A percentile compares a stretch with the other conserved stretches of the same genome.
phyloP scores from a whole-genome alignment of 2,113 vertebrate genomes.

The Rhynchopsitta pachyrhyncha region DNA sequence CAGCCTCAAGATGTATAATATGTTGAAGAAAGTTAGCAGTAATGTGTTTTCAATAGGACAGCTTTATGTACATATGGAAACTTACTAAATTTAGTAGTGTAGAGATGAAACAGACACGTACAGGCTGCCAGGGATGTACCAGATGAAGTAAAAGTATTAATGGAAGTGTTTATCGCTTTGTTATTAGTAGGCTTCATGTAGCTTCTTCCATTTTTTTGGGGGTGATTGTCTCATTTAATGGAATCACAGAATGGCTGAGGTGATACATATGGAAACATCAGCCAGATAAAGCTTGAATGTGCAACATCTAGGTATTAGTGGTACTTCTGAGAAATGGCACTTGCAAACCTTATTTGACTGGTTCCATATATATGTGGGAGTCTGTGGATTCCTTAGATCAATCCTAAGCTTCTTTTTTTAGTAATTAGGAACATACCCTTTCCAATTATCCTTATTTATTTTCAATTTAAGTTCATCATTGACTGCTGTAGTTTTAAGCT shows the following conservation, averaged over 20 bases:
- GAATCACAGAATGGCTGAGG: background rate
- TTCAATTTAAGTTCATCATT: background rate
- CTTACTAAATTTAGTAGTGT: slow-evolving; percentile 26
- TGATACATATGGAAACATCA: background rate
- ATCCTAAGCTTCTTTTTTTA: background rate
- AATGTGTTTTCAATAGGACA: slow-evolving; percentile 46
- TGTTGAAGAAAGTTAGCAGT: slow-evolving; percentile 35
- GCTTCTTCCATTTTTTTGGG: background rate
- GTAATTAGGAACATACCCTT: background rate
- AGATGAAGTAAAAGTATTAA: slow-evolving; percentile 36
- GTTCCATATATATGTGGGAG: background rate
- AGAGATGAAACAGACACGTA: background rate
- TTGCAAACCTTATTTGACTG: background rate
- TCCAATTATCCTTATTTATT: background rate
- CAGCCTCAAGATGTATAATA: slow-evolving; percentile 52
- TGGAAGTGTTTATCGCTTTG: background rate
- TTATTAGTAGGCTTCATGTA: background rate
- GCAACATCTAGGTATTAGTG: background rate
- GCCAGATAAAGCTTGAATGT: background rate
- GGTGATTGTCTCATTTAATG: background rate
- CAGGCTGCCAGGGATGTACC: slow-evolving; percentile 1
- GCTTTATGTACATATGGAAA: slow-evolving; percentile 36
- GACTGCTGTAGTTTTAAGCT: background rate
- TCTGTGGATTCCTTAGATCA: background rate
- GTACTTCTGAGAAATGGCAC: background rate